Conservation (phyloP, 2,797 vertebrate species). For the Enteromius mattozi region DNA sequence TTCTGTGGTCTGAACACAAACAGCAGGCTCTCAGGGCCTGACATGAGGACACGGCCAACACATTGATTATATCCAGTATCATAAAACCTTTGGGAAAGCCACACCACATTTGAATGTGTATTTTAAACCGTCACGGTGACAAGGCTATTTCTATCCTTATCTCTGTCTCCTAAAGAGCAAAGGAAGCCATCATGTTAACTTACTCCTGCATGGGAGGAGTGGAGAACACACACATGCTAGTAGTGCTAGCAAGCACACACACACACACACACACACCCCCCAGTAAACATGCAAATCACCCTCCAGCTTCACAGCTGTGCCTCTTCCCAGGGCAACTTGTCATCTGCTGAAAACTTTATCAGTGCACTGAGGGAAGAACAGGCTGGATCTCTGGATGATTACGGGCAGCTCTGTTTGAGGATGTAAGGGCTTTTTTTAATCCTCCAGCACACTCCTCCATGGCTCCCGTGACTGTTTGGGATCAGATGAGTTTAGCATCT, state of each 20-base stretch:
- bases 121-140: neutral
- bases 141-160: conserved; percentile 12
- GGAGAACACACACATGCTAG: conserved; percentile 12
- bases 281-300: conserved; percentile 4
- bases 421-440: conserved; percentile 1
- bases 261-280: neutral
- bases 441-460: conserved; percentile 8
- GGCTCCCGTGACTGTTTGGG: conserved; percentile 7
- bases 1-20: conserved; percentile 1
- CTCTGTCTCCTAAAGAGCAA: conserved; percentile 27
- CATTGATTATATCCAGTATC: neutral
- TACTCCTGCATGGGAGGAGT: neutral
- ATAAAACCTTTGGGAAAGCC: neutral
- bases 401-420: conserved; percentile 11
- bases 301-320: conserved; percentile 1
- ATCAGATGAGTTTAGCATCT: conserved; percentile 48
- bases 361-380: neutral
- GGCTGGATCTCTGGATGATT: conserved; percentile 28
- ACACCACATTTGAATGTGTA: neutral
- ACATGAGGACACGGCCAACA: neutral
- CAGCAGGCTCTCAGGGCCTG: conserved; percentile 6
- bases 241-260: neutral
- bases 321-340: conserved; percentile 23
- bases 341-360: conserved; percentile 39
- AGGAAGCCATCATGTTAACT: neutral